Evolutionary conservation across 2,888 invertebrate species (phyloP), one percentile per base, ranked within the genome.

Genomic region (Nomada goodeniana): DNA sequence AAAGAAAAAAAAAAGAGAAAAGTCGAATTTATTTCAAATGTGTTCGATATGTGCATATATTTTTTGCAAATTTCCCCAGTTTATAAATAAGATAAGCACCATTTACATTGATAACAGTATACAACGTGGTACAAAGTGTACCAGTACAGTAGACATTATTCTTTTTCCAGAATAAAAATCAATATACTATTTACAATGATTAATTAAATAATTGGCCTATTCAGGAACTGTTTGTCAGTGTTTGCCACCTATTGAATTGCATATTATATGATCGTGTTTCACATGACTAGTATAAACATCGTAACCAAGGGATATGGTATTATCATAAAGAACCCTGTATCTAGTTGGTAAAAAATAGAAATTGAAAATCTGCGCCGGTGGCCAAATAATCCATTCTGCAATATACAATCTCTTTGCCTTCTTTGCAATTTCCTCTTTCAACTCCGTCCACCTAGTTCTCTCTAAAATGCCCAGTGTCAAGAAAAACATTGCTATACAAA

Each of bases 341-440:
- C 95, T 96, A 11, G 96, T 96, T 13, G 98, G 97, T 85, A 99
- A 93, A 91, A 97, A 96, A 93, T 97, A 98, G 94, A 99, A 99
- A 93, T 98, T 99, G n/a, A 99, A 94, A 59, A 98, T 94, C 93
- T 99, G 98, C 0, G 98, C 98, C 9, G 97, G 97, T 0, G 98
- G 98, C 98, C 98, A 98, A 42, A 98, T 96, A 9, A 97, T 92
- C 97, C 98, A 98, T 93, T 99, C 98, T 1, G 98, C 98, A 67
- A 96, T 95, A 91, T 98, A 98, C 15, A 98, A 94, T 86, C 95
- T 96, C 95, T 96, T 95, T 26, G 97, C 97, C 93, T 98, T 98
- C 44, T 95, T 94, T 87, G 94, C 95, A 50, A 97, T 95, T 94
- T 98, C 97, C 57, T 95, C 93, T 84, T 95, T 95, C 73, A 97